phyloP scores from a whole-genome alignment of 2,888 invertebrate genomes.

The Zaprionus lineosus region DNA sequence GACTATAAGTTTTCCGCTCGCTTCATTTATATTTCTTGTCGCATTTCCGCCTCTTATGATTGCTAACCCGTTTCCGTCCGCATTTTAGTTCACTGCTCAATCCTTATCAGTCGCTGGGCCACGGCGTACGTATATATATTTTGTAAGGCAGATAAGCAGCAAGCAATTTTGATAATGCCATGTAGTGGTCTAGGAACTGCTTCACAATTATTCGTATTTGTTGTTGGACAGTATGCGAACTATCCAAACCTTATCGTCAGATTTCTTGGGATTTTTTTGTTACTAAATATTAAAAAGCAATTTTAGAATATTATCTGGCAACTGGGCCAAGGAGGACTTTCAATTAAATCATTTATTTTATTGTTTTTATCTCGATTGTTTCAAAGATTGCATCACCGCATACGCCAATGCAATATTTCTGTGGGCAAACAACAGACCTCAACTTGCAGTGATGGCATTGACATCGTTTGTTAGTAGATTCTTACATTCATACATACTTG shows the following conservation, averaged over 20 bases:
- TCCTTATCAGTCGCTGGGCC: constrained; percentile 32
- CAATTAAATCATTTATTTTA: constrained; percentile 6
- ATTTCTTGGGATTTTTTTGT: too few species aligned
- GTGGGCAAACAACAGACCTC: background rate
- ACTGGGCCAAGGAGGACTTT: constrained; percentile 31
- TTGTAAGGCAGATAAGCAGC: too few species aligned
- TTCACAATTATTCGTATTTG: background rate
- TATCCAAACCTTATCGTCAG: background rate
- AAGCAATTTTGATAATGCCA: too few species aligned
- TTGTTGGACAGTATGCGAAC: background rate
- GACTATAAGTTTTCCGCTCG: background rate
- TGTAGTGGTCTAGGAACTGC: too few species aligned
- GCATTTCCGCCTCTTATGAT: constrained; percentile 41
- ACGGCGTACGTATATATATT: background rate
- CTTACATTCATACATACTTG: constrained; percentile 17
- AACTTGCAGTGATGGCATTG: constrained; percentile 11
- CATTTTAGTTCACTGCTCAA: constrained; percentile 4
- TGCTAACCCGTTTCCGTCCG: constrained; percentile 33
- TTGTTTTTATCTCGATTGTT: constrained; percentile 10
- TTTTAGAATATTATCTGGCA: constrained; percentile 25
- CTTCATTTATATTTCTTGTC: constrained; percentile 19
- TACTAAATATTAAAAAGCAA: background rate
- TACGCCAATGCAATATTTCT: constrained; percentile 6
- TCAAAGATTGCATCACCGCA: constrained; percentile 30
- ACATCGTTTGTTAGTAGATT: constrained; percentile 11